Base-by-base conservation (phyloP, 2,113 vertebrate species). In the Orycteropus afer region DNA sequence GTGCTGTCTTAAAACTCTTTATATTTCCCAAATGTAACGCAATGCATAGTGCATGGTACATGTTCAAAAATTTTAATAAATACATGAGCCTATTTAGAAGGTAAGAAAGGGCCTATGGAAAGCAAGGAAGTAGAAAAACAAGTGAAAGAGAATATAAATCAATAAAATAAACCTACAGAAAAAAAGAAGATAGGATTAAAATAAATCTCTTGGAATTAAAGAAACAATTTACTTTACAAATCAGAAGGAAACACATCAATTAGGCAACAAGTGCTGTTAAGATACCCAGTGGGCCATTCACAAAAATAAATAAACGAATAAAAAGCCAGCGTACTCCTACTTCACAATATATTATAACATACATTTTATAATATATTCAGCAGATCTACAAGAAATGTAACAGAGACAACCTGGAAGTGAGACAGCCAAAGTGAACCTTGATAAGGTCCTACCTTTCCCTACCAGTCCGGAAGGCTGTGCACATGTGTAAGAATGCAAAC, bases 351-450 rank as follows among this genome's bases (percentile, higher is more conserved):
- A 53, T 87, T 59, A 55, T 74, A 47, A 27, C 49, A 47, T 71
- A 67, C 61, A 79, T 40, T 78, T 63, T 63, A n/a, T 53, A 79
- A 87, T 51, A 45, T 55, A 49, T 3, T 73, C 49, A 57, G 40
- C 13, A 83, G n/a, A 86, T 13, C 29, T 55, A 69, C 11, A 45
- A 86, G 49, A 91, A 96, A 86, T 53, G 61, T 79, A 57, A 89
- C 63, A 78, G 57, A 13, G 47, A 89, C 23, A 93, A 73, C 45
- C 47, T 45, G 63, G 42, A n/a, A 49, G 51, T 8, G 15, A 89
- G 42, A 86, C 42, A 20, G 57, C 32, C 79, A 85, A 71, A 25
- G 12, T 34, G 59, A 5, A 1, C 73, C 53, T 49, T 71, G 47
- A 40, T 55, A 67, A 95, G 49, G 73, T 85, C 40, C 25, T 57